A percentile compares a stretch with the other conserved stretches of the same genome.
Evolutionary conservation across 2,888 invertebrate species (phyloP).

Genomic region (Agonum fuliginosum): DNA sequence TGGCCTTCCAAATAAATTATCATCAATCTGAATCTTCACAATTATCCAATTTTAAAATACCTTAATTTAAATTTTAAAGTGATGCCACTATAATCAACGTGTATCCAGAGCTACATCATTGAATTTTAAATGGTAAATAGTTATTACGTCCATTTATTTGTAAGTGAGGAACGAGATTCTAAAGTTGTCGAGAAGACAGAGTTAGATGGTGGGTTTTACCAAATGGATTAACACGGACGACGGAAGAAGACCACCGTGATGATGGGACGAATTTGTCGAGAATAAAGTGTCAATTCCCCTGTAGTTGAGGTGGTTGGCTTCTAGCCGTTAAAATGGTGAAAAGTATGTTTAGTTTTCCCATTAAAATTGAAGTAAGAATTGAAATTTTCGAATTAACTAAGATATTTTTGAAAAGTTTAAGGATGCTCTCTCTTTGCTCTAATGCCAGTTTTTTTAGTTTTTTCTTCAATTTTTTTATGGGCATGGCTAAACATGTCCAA

Average conservation of each 20-base stretch:
- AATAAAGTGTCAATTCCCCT: too few relatives aligned
- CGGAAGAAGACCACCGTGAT: conserved; percentile 14
- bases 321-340: background rate
- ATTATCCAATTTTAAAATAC: conserved; percentile 35
- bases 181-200: background rate
- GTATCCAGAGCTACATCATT: conserved; percentile 15
- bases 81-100: conserved; percentile 17
- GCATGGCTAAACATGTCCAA: too few relatives aligned
- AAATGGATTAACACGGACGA: conserved; percentile 12
- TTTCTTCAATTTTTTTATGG: too few relatives aligned
- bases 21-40: background rate
- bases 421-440: too few relatives aligned
- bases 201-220: conserved; percentile 18
- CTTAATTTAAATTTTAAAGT: conserved; percentile 4
- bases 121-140: conserved; percentile 30
- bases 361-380: too few relatives aligned
- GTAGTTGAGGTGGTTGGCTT: background rate
- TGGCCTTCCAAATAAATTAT: conserved; percentile 3
- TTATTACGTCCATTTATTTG: background rate
- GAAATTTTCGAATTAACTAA: too few relatives aligned
- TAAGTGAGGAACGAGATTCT: background rate
- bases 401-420: too few relatives aligned
- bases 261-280: too few relatives aligned
- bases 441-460: too few relatives aligned
- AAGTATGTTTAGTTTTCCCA: background rate